phyloP scores from a whole-genome alignment of 2,888 invertebrate species.

The Sesia apiformis region DNA sequence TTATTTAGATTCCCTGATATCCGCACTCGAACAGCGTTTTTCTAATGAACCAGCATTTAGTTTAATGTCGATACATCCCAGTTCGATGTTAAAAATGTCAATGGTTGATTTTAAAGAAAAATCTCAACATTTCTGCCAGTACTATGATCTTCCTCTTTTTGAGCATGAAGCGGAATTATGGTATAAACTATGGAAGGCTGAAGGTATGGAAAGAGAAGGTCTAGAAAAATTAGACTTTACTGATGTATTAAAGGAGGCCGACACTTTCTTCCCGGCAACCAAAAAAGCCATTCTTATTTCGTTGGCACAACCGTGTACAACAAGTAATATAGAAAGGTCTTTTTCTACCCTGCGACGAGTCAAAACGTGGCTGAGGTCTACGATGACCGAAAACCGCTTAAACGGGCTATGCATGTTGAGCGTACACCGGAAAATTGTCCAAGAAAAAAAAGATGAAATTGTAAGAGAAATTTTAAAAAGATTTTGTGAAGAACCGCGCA shows the following conservation, averaged over 20 bases:
- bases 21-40: slow-evolving; percentile 2
- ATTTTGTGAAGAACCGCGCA: not conserved
- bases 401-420: slow-evolving; percentile 5
- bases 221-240: not conserved
- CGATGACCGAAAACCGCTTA: slow-evolving; percentile 7
- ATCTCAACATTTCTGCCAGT: slow-evolving; percentile 1
- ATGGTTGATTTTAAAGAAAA: slow-evolving; percentile 1
- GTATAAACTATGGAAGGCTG: slow-evolving; percentile 3
- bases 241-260: slow-evolving; percentile 1
- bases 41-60: slow-evolving; percentile 1
- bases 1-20: slow-evolving; percentile 2
- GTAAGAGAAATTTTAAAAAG: slow-evolving; percentile 3
- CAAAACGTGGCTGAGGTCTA: slow-evolving; percentile 8
- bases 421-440: slow-evolving; percentile 6
- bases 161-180: slow-evolving; percentile 3
- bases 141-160: slow-evolving; percentile 3
- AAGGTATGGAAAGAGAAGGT: not conserved
- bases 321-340: slow-evolving; percentile 8
- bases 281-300: slow-evolving; percentile 4
- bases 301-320: slow-evolving; percentile 6
- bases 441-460: slow-evolving; percentile 7
- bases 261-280: not conserved
- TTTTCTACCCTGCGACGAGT: slow-evolving; percentile 7
- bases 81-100: slow-evolving; percentile 1
- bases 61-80: slow-evolving; percentile 1